These are phyloP conservation scores for Lampropteryx suffumata DNA, from an alignment of 2,888 invertebrate species.

Conservation along the genomic window DNA sequence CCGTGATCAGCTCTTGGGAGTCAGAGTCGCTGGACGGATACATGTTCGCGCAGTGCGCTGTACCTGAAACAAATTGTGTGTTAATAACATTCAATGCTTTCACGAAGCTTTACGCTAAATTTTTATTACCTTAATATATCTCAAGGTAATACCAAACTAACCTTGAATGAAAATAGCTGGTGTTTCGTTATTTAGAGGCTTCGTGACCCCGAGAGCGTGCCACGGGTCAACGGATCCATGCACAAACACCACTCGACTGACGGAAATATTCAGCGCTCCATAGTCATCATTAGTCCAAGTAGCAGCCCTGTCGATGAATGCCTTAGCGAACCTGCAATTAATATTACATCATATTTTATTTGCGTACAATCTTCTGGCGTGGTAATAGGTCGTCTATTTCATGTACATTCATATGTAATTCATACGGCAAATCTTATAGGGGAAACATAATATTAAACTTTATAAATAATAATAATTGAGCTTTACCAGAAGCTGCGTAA, in stretches of 20 bases:
- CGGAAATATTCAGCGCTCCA: constrained; percentile 88
- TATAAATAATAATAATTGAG: too few relatives aligned
- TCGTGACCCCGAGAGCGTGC: constrained; percentile 90
- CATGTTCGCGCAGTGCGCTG: constrained; percentile 98
- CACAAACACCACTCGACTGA: constrained; percentile 90
- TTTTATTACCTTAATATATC: too few relatives aligned
- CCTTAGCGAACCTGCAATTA: constrained; percentile 79
- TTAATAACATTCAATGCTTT: too few relatives aligned
- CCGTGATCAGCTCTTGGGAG: constrained; percentile 43
- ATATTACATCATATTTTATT: too few relatives aligned
- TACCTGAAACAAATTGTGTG: constrained; percentile 86
- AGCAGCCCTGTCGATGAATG: constrained; percentile 84
- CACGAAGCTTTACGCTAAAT: too few relatives aligned
- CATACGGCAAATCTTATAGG: too few relatives aligned
- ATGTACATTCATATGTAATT: too few relatives aligned
- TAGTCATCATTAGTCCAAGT: constrained; percentile 90
- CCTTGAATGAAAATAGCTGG: constrained; percentile 90
- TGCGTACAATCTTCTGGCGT: too few relatives aligned
- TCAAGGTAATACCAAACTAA: too few relatives aligned
- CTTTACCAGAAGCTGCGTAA: too few relatives aligned
- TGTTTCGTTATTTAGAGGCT: constrained; percentile 77
- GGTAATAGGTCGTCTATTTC: too few relatives aligned
- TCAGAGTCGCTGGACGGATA: constrained; percentile 89
- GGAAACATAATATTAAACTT: too few relatives aligned
- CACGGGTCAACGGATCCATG: constrained; percentile 96